Conservation (phyloP, 2,113 vertebrate species). For the Amphiprion percula region DNA sequence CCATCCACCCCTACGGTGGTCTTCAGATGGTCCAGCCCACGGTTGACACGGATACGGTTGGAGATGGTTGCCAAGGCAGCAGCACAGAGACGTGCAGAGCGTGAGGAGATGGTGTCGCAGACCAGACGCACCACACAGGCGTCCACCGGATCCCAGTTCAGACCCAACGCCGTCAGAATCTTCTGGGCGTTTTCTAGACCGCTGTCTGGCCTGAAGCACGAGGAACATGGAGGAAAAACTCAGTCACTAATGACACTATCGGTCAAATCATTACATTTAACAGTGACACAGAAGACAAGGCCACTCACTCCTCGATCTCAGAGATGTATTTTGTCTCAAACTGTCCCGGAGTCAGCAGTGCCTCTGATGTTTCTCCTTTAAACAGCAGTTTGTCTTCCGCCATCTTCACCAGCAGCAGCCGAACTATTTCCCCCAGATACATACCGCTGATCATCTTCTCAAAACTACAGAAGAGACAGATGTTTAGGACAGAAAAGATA, state of each 20-base stretch:
- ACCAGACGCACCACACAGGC: conserved; percentile 77
- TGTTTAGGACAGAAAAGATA: neutral
- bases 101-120: conserved; percentile 80
- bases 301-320: conserved; percentile 84
- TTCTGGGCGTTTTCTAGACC: conserved; percentile 55
- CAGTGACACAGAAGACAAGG: neutral
- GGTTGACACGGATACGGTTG: conserved; percentile 80
- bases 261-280: neutral
- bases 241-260: neutral
- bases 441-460: conserved; percentile 91
- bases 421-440: conserved; percentile 88
- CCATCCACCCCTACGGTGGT: no score
- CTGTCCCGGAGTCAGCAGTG: conserved; percentile 58
- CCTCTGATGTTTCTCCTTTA: conserved; percentile 26
- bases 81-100: conserved; percentile 84
- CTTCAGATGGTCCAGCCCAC: conserved; percentile 11
- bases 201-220: conserved; percentile 30
- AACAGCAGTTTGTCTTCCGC: conserved; percentile 80
- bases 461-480: conserved; percentile 81
- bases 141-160: conserved; percentile 75
- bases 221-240: neutral
- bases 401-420: conserved; percentile 81
- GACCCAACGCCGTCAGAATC: conserved; percentile 78
- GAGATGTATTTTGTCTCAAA: conserved; percentile 84
- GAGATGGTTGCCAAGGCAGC: conserved; percentile 86